phyloP scores from a whole-genome alignment of 2,113 vertebrate genomes.

The Sylvilagus bachmani region DNA sequence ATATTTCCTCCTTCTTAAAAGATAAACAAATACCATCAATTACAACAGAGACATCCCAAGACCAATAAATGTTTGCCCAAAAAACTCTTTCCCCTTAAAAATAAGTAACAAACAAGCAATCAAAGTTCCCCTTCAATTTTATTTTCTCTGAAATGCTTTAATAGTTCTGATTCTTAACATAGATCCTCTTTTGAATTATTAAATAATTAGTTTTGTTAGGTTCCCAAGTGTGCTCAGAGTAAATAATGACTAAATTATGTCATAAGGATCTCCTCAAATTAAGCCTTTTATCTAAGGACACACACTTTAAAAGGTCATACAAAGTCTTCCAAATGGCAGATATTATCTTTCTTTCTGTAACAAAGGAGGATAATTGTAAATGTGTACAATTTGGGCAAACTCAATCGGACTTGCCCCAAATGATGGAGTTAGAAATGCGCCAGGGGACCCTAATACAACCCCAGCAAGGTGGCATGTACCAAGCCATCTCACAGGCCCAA shows the following conservation, averaged over 20 bases:
- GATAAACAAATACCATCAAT: not conserved
- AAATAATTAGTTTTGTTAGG: not conserved
- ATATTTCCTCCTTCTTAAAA: not conserved
- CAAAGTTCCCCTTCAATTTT: not conserved
- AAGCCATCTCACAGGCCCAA: too few relatives aligned
- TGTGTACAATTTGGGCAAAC: too few relatives aligned
- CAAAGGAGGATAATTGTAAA: not conserved
- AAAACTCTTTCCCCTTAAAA: constrained; percentile 27
- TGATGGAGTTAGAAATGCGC: too few relatives aligned
- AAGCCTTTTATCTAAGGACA: not conserved
- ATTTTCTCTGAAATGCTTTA: not conserved
- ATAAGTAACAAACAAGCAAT: not conserved
- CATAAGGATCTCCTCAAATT: not conserved
- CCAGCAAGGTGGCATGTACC: too few relatives aligned
- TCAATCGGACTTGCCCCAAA: too few relatives aligned
- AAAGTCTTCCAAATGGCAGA: not conserved
- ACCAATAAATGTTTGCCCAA: not conserved
- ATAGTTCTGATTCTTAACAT: not conserved
- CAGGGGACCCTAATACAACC: too few relatives aligned
- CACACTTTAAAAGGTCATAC: constrained; percentile 2
- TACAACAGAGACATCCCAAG: not conserved
- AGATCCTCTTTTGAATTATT: not conserved
- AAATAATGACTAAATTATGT: not conserved
- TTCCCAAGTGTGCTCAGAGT: not conserved
- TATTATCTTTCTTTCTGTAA: constrained; percentile 7